These are phyloP conservation scores for Dendroctonus ponderosae DNA, from an alignment of 1,140 invertebrate species.

Conservation along the genomic window DNA sequence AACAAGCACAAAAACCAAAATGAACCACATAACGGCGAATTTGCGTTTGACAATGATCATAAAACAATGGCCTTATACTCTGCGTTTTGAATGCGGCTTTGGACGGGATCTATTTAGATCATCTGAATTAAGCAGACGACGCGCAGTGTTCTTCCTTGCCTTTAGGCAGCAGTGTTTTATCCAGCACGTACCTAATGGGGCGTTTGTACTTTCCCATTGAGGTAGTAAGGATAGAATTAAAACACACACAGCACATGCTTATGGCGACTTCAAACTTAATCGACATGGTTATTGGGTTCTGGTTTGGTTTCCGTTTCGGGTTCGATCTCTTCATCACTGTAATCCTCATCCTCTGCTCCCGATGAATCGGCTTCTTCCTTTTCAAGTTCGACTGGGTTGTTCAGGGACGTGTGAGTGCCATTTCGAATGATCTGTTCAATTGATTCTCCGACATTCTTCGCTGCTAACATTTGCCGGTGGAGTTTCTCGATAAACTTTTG, in stretches of 20 bases:
- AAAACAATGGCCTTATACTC: too few species aligned
- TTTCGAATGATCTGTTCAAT: too few species aligned
- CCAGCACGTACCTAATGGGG: too few species aligned
- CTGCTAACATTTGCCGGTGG: slow-evolving; percentile 54
- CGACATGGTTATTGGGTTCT: slow-evolving; percentile 26
- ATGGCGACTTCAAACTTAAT: slow-evolving; percentile 37
- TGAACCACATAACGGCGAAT: too few species aligned
- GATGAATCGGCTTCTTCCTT: slow-evolving; percentile 47
- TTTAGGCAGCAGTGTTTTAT: too few species aligned
- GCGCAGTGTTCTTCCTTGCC: too few species aligned
- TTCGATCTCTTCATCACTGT: slow-evolving; percentile 49
- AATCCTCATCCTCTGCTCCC: slow-evolving; percentile 48
- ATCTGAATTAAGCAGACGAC: too few species aligned
- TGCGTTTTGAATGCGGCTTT: too few species aligned
- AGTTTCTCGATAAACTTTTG: slow-evolving; percentile 62
- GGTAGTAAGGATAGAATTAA: slow-evolving; percentile 53
- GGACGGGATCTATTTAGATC: too few species aligned
- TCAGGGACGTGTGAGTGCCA: slow-evolving; percentile 43
- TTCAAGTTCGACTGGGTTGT: slow-evolving; percentile 42
- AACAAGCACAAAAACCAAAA: too few species aligned
- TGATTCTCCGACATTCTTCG: too few species aligned
- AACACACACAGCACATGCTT: slow-evolving; percentile 9
- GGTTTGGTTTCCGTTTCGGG: slow-evolving; percentile 41
- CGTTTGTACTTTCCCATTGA: slow-evolving; percentile 34
- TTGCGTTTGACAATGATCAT: too few species aligned